phyloP scores from a whole-genome alignment of 2,113 vertebrate species.

The Cnemophilus loriae region DNA sequence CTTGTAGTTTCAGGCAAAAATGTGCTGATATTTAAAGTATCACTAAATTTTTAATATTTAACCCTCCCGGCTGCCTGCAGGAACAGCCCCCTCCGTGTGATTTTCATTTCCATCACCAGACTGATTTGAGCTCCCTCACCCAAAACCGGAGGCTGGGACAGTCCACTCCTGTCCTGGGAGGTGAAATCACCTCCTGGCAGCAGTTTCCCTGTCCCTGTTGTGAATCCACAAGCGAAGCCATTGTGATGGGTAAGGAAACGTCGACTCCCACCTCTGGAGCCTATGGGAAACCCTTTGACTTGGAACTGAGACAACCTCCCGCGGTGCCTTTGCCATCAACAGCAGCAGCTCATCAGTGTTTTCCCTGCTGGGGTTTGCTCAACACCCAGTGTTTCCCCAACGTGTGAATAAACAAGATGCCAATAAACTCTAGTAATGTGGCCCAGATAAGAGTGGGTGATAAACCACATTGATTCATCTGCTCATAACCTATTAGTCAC shows the following conservation, averaged over 20 bases:
- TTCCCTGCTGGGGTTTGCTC: background rate
- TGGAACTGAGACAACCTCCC: background rate
- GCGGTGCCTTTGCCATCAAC: background rate
- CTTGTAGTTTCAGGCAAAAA: background rate
- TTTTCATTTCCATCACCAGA: background rate
- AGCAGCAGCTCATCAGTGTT: background rate
- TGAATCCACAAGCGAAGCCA: background rate
- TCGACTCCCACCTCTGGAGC: fast-evolving
- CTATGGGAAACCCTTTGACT: background rate
- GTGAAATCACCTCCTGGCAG: background rate
- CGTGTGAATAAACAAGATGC: background rate
- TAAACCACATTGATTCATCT: background rate
- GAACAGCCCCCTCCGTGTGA: background rate
- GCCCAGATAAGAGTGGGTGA: constrained; percentile 11
- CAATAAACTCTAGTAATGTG: background rate
- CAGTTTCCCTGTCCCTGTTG: fast-evolving
- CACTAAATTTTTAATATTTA: background rate
- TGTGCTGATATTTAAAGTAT: background rate
- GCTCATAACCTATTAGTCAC: constrained; percentile 27
- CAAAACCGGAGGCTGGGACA: background rate
- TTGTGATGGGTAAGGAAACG: fast-evolving
- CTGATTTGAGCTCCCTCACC: background rate
- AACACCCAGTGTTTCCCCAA: fast-evolving
- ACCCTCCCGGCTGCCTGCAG: background rate
- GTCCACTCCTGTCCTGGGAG: background rate